Conservation (phyloP, 2,797 vertebrate species). For the Corythornis leucogaster region DNA sequence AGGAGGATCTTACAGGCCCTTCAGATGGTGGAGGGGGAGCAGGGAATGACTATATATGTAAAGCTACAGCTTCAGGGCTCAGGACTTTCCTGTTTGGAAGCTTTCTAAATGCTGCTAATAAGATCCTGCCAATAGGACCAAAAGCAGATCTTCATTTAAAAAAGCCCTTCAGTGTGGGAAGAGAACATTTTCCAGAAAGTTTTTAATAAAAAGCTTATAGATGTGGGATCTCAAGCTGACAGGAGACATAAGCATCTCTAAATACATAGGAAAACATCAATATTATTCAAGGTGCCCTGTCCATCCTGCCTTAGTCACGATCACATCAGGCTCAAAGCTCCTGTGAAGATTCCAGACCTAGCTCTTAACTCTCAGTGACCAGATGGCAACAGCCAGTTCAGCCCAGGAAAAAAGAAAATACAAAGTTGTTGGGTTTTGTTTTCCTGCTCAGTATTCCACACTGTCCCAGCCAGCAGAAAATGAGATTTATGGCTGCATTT, state of each 20-base stretch:
- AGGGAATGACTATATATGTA: conserved; percentile 5
- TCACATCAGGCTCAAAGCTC: neutral
- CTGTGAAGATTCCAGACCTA: neutral
- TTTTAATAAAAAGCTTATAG: conserved; percentile 57
- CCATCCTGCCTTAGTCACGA: neutral
- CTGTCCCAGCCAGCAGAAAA: neutral
- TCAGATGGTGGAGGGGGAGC: neutral
- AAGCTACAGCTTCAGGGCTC: conserved; percentile 40
- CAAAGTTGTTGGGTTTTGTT: too few relatives aligned
- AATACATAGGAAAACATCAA: neutral
- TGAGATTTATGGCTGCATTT: neutral
- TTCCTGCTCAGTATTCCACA: neutral
- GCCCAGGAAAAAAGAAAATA: neutral
- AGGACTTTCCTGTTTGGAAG: conserved; percentile 19
- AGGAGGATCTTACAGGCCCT: conserved; percentile 15
- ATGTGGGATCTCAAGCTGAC: neutral
- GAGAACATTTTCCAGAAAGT: neutral
- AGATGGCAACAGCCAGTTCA: neutral
- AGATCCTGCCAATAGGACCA: neutral
- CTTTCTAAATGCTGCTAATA: conserved; percentile 36
- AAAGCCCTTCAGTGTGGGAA: conserved; percentile 23
- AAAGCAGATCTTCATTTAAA: conserved; percentile 7
- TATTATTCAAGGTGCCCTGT: conserved; percentile 11
- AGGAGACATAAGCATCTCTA: neutral
- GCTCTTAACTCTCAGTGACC: neutral